A percentile compares a stretch with the other conserved stretches of the same genome.
Evolutionary conservation across 2,888 invertebrate species (phyloP).

Genomic region (Apodemia hepburni): DNA sequence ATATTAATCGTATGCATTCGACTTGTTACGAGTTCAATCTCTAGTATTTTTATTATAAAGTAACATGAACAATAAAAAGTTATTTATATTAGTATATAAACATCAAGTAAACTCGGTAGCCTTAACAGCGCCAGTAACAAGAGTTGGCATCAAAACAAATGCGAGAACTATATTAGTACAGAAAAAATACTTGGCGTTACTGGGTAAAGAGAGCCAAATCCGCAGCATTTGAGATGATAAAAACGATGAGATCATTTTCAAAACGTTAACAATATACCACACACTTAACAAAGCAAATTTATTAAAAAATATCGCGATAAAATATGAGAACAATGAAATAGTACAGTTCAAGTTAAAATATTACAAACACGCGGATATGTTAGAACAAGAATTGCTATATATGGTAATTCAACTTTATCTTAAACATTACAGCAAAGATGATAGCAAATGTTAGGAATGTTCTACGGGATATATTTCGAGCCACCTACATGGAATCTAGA

Average conservation of each 20-base stretch:
- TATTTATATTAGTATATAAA: too few relatives aligned
- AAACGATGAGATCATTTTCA: background rate
- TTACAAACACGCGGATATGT: conserved; percentile 29
- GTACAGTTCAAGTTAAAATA: conserved; percentile 23
- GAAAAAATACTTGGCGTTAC: too few relatives aligned
- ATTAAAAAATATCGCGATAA: background rate
- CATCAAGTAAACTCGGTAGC: too few relatives aligned
- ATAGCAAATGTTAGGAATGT: conserved; percentile 27
- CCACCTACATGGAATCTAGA: conserved; percentile 26
- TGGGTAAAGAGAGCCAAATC: background rate
- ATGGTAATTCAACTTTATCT: conserved; percentile 20
- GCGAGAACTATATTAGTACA: too few relatives aligned
- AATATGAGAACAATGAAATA: background rate
- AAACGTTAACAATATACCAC: background rate
- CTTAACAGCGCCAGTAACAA: too few relatives aligned
- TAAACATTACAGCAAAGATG: conserved; percentile 19
- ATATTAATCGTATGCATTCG: too few relatives aligned
- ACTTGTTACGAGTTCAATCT: too few relatives aligned
- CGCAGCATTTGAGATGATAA: background rate
- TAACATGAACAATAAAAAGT: too few relatives aligned
- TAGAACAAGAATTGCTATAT: conserved; percentile 17
- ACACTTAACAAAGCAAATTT: too few relatives aligned
- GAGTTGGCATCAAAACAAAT: too few relatives aligned
- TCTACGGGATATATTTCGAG: conserved; percentile 17
- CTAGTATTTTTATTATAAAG: too few relatives aligned